Conservation (phyloP, 2,113 vertebrate species). For the Salvelinus fontinalis region DNA sequence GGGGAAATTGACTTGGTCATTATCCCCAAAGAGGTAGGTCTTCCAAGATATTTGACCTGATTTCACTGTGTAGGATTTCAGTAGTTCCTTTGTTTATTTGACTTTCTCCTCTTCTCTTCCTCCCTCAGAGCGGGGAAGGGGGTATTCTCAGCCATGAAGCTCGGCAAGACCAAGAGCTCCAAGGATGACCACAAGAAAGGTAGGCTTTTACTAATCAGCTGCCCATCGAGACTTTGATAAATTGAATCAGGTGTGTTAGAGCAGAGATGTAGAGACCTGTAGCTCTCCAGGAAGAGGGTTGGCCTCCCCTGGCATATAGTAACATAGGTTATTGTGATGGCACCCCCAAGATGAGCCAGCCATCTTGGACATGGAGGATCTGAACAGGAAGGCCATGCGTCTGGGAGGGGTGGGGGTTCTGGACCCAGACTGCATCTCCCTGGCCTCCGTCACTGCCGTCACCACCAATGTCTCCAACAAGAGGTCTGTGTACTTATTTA, state of each 20-base stretch:
- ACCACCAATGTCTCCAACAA: conserved; percentile 99
- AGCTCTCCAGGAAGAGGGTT: too few relatives aligned
- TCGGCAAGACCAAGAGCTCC: conserved; percentile 79
- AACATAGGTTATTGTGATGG: too few relatives aligned
- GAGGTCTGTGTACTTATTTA: conserved; percentile 70
- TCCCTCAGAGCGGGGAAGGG: conserved; percentile 83
- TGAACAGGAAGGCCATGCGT: conserved; percentile 81
- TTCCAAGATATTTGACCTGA: too few relatives aligned
- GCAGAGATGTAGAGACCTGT: too few relatives aligned
- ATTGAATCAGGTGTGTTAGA: too few relatives aligned
- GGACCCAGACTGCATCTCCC: conserved; percentile 88
- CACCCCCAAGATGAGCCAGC: conserved; percentile 84
- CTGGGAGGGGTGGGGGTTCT: conserved; percentile 66
- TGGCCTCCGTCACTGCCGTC: conserved; percentile 93
- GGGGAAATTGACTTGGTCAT: too few relatives aligned
- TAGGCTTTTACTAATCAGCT: too few relatives aligned
- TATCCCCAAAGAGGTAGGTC: too few relatives aligned
- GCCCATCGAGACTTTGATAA: too few relatives aligned
- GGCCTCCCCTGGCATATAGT: too few relatives aligned
- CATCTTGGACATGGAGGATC: conserved; percentile 88
- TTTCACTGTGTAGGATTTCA: too few relatives aligned
- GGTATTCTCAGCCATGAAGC: conserved; percentile 91
- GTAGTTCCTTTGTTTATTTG: not conserved
- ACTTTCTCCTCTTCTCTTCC: not conserved
- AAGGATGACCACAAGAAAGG: conserved; percentile 84